Evolutionary conservation across 1,140 invertebrate genomes (phyloP).

Genomic region (Andricus grossulariae): DNA sequence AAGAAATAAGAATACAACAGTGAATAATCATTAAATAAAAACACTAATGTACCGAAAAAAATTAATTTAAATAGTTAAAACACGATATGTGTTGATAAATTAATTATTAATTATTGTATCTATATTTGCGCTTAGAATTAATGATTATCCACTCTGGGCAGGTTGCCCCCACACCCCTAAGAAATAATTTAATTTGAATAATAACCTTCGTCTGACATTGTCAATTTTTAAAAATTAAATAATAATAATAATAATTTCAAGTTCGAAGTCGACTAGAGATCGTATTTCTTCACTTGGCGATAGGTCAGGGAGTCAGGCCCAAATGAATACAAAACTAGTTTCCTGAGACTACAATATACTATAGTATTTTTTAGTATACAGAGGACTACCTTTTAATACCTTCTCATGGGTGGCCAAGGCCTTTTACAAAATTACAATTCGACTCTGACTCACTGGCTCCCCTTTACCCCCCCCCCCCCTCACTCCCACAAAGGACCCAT

Average conservation of each 20-base stretch:
- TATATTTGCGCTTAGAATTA: too few species aligned
- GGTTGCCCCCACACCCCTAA: not conserved
- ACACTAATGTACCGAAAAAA: too few species aligned
- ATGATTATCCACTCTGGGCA: too few species aligned
- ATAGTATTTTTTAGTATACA: not conserved
- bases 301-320: slow-evolving; percentile 54
- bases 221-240: not conserved
- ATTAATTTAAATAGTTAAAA: too few species aligned
- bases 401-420: slow-evolving; percentile 53
- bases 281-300: slow-evolving; percentile 30
- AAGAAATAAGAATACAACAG: too few species aligned
- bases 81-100: too few species aligned
- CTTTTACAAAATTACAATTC: slow-evolving; percentile 48
- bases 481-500: not conserved
- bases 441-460: slow-evolving; percentile 5
- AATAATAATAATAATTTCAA: not conserved
- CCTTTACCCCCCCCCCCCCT: not conserved
- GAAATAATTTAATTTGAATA: too few species aligned
- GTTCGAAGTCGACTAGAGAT: slow-evolving; percentile 6
- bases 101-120: too few species aligned
- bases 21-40: too few species aligned
- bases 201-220: too few species aligned
- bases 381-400: slow-evolving; percentile 46
- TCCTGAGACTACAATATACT: slow-evolving; percentile 38
- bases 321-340: slow-evolving; percentile 51